A percentile compares a stretch with the other conserved stretches of the same genome.
phyloP scores from a whole-genome alignment of 2,113 vertebrate genomes.

The Serilophus lunatus region DNA sequence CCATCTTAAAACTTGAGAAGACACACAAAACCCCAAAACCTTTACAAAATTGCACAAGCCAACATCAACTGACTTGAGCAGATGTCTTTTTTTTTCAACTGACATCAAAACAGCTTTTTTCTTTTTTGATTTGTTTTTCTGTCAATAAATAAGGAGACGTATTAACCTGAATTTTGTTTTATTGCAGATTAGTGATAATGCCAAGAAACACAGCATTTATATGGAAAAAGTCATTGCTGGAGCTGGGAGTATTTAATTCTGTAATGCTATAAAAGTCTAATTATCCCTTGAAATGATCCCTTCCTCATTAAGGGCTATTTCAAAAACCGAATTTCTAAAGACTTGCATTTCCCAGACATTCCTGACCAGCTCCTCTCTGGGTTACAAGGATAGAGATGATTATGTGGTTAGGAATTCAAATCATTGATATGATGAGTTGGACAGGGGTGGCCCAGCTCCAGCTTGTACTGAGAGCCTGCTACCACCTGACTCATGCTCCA shows the following conservation, averaged over 20 bases:
- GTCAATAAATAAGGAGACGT: background rate
- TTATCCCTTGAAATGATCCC: background rate
- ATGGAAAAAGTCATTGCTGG: background rate
- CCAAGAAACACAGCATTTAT: background rate
- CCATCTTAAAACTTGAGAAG: background rate
- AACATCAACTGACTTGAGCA: background rate
- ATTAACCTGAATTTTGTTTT: background rate
- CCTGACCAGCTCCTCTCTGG: background rate
- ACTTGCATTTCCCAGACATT: background rate
- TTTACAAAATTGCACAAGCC: background rate
- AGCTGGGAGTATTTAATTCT: background rate
- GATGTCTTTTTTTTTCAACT: no score
- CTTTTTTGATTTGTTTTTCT: background rate
- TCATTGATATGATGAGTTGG: background rate
- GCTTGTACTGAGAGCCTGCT: background rate
- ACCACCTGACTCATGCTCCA: background rate
- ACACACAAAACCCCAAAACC: background rate
- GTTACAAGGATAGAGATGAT: background rate
- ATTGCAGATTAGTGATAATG: background rate
- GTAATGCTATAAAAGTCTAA: background rate
- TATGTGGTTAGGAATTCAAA: background rate
- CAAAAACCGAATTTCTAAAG: background rate
- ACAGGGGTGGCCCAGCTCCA: slow-evolving; percentile 16
- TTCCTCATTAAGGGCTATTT: background rate
- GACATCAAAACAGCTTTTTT: background rate